Evolutionary conservation across 2,113 vertebrate species (phyloP).

Genomic region (Vimba vimba): DNA sequence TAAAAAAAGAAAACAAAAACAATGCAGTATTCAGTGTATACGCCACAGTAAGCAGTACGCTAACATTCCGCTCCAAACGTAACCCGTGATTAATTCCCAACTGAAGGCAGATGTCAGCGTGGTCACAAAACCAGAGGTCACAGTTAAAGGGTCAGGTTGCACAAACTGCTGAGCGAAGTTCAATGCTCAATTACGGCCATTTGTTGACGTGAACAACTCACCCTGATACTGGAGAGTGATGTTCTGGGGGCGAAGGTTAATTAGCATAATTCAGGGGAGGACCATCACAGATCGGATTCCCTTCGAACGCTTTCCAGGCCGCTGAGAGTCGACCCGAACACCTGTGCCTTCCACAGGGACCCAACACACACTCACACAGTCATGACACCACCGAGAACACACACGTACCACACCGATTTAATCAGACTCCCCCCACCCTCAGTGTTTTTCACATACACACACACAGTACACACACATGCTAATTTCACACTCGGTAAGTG

Average conservation of each 20-base stretch:
- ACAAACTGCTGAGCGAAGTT: conserved; percentile 65
- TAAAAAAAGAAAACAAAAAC: background rate
- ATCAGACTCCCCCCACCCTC: conserved; percentile 17
- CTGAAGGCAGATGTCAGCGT: conserved; percentile 57
- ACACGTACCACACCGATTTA: conserved; percentile 28
- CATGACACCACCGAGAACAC: conserved; percentile 33
- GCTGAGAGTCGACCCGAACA: conserved; percentile 45
- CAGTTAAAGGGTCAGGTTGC: conserved; percentile 50
- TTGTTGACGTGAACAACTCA: conserved; percentile 45
- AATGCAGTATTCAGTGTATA: background rate
- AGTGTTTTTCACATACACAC: conserved; percentile 26
- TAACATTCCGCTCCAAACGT: background rate
- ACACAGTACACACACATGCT: conserved; percentile 47
- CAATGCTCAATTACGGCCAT: conserved; percentile 61
- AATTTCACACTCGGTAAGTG: conserved; percentile 69
- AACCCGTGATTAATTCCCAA: conserved; percentile 68
- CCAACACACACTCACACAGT: conserved; percentile 34
- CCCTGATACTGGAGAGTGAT: conserved; percentile 36
- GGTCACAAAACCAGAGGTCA: conserved; percentile 63
- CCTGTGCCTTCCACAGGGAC: conserved; percentile 63
- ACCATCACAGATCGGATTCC: conserved; percentile 53
- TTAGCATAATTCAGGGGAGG: conserved; percentile 57
- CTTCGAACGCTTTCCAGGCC: conserved; percentile 40
- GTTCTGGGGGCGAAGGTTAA: conserved; percentile 47
- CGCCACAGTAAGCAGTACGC: background rate